A percentile compares a stretch with the other conserved stretches of the same genome.
These are phyloP conservation scores for Bedellia somnulentella DNA, from an alignment of 2,888 invertebrate species.

Conservation along the genomic window DNA sequence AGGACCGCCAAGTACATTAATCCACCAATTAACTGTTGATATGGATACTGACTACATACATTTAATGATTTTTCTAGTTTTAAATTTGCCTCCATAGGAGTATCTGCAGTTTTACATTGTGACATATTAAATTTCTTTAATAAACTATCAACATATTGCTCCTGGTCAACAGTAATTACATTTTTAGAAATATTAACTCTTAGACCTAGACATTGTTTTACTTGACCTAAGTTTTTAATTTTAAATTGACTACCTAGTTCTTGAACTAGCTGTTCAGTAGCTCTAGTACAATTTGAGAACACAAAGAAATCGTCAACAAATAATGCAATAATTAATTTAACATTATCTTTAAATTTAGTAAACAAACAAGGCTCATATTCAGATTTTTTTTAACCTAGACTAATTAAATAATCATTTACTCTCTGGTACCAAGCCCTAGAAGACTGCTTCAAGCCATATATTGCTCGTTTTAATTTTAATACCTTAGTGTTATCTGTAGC, in stretches of 20 bases:
- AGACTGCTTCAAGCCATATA: slow-evolving; percentile 10
- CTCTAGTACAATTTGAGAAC: not conserved
- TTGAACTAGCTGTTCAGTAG: not conserved
- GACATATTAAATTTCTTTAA: slow-evolving; percentile 4
- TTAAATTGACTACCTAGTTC: slow-evolving; percentile 8
- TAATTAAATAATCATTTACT: slow-evolving; percentile 6
- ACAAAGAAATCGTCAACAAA: slow-evolving; percentile 11
- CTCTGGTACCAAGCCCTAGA: slow-evolving; percentile 7
- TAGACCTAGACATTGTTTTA: slow-evolving; percentile 7
- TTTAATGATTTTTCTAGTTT: not conserved
- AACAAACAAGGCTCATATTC: slow-evolving; percentile 10
- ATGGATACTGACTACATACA: not conserved
- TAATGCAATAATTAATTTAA: slow-evolving; percentile 8
- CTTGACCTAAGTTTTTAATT: slow-evolving; percentile 11
- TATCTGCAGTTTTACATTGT: slow-evolving; percentile 1
- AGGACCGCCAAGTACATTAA: slow-evolving; percentile 12
- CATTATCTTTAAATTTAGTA: slow-evolving; percentile 7
- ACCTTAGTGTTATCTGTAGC: slow-evolving; percentile 8
- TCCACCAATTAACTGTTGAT: slow-evolving; percentile 6
- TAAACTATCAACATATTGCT: slow-evolving; percentile 1
- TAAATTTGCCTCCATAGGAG: slow-evolving; percentile 2
- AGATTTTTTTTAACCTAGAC: slow-evolving; percentile 7
- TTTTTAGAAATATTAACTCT: slow-evolving; percentile 7
- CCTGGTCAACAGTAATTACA: slow-evolving; percentile 4
- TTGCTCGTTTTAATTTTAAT: slow-evolving; percentile 9